These are phyloP conservation scores for Brenthis hecate DNA, from an alignment of 2,888 invertebrate genomes.

Conservation along the genomic window DNA sequence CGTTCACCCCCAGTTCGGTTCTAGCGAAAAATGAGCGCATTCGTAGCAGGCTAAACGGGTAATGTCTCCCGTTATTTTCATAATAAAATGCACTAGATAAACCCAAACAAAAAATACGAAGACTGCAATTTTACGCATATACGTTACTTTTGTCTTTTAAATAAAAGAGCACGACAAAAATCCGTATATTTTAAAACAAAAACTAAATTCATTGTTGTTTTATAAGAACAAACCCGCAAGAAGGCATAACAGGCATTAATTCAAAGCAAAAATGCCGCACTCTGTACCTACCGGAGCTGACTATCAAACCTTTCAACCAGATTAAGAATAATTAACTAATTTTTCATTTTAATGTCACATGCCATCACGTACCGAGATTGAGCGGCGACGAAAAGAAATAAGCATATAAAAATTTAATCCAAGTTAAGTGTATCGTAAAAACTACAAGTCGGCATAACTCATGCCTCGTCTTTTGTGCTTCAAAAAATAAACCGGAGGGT, in stretches of 20 bases:
- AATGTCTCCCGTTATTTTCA: slow-evolving; percentile 72
- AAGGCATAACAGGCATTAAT: slow-evolving; percentile 31
- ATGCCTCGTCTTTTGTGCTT: slow-evolving; percentile 75
- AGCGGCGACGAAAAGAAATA: slow-evolving; percentile 54
- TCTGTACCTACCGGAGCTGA: slow-evolving; percentile 30
- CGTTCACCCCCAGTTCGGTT: slow-evolving; percentile 54
- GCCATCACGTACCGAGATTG: slow-evolving; percentile 72
- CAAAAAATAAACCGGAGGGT: slow-evolving; percentile 66
- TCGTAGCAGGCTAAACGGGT: slow-evolving; percentile 67
- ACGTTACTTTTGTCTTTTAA: slow-evolving; percentile 45
- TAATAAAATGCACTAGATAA: slow-evolving; percentile 67
- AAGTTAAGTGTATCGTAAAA: slow-evolving; percentile 74
- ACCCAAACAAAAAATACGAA: slow-evolving; percentile 52
- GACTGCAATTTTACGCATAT: slow-evolving; percentile 57
- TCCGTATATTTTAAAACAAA: slow-evolving; percentile 41
- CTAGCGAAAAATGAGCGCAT: slow-evolving; percentile 70
- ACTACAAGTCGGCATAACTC: slow-evolving; percentile 79
- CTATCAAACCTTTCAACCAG: slow-evolving; percentile 73
- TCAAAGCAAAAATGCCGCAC: slow-evolving; percentile 31
- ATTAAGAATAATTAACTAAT: slow-evolving; percentile 81
- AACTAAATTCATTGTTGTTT: slow-evolving; percentile 39
- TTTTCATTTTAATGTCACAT: slow-evolving; percentile 82
- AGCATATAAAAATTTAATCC: slow-evolving; percentile 77
- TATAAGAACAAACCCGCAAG: slow-evolving; percentile 32
- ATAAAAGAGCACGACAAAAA: slow-evolving; percentile 43